phyloP scores from a whole-genome alignment of 2,888 invertebrate species.

The Aphidius colemani region DNA sequence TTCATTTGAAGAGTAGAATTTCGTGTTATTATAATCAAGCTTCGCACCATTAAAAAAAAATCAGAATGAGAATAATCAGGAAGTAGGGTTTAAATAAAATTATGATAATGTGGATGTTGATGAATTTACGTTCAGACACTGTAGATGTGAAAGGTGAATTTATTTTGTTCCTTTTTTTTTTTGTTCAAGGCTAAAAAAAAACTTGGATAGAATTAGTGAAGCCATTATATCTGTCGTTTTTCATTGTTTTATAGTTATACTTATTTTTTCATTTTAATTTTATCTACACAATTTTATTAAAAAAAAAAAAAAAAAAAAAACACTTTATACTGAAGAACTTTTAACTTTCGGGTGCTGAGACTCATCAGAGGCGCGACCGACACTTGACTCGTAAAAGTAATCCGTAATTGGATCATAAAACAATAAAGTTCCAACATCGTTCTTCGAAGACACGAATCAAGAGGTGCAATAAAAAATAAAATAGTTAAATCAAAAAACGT shows the following conservation, averaged over 20 bases:
- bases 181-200: slow-evolving; percentile 23
- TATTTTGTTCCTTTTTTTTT: not conserved
- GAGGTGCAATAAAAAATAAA: not conserved
- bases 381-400: slow-evolving; percentile 52
- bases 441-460: not conserved
- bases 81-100: slow-evolving; percentile 18
- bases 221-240: slow-evolving; percentile 19
- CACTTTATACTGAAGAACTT: too few species aligned
- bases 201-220: slow-evolving; percentile 26
- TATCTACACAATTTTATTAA: too few species aligned
- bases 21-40: slow-evolving; percentile 22
- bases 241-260: slow-evolving; percentile 10
- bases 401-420: slow-evolving; percentile 57
- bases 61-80: not conserved
- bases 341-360: slow-evolving; percentile 22
- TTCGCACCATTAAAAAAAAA: slow-evolving; percentile 20
- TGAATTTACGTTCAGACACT: slow-evolving; percentile 14
- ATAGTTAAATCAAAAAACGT: too few species aligned
- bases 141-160: slow-evolving; percentile 10
- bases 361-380: slow-evolving; percentile 45
- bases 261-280: slow-evolving; percentile 15
- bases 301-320: too few species aligned
- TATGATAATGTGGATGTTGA: slow-evolving; percentile 10
- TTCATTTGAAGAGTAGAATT: not conserved
- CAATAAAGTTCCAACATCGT: slow-evolving; percentile 46